phyloP scores from a whole-genome alignment of 1,140 invertebrate species.

The Cataglyphis hispanica region DNA sequence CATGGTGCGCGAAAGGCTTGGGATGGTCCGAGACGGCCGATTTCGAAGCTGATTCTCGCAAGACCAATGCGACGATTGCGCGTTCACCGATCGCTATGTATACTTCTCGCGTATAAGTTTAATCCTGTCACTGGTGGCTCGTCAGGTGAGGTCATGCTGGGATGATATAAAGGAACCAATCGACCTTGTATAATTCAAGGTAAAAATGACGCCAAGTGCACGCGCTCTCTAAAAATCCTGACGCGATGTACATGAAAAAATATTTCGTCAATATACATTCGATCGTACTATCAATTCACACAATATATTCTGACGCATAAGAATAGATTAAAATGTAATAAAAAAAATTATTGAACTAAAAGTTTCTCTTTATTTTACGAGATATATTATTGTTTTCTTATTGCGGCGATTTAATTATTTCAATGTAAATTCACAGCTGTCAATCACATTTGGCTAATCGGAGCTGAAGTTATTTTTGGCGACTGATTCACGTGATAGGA shows the following conservation, averaged over 20 bases:
- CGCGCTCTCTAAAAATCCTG: neutral
- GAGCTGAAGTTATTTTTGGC: neutral
- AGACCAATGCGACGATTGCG: conserved; percentile 22
- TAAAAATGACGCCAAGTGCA: neutral
- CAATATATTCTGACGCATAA: neutral
- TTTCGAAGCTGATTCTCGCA: conserved; percentile 44
- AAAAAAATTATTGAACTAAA: neutral
- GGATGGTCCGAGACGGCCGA: conserved; percentile 38
- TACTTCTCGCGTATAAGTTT: conserved; percentile 34
- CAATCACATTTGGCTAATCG: conserved; percentile 26
- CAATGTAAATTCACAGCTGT: neutral
- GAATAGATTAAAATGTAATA: neutral
- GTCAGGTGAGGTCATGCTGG: conserved; percentile 24
- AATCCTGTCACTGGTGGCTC: conserved; percentile 18
- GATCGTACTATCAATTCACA: neutral
- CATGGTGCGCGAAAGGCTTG: conserved; percentile 45
- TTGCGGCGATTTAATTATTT: neutral
- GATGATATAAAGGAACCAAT: conserved; percentile 18
- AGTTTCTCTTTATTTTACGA: no score
- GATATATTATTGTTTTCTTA: neutral
- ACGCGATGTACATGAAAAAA: neutral
- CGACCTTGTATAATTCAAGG: neutral
- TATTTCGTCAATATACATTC: neutral
- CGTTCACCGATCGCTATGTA: conserved; percentile 29
- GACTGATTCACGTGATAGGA: neutral